Base-by-base conservation (phyloP, 2,888 invertebrate genomes). In the Hipparchia semele region DNA sequence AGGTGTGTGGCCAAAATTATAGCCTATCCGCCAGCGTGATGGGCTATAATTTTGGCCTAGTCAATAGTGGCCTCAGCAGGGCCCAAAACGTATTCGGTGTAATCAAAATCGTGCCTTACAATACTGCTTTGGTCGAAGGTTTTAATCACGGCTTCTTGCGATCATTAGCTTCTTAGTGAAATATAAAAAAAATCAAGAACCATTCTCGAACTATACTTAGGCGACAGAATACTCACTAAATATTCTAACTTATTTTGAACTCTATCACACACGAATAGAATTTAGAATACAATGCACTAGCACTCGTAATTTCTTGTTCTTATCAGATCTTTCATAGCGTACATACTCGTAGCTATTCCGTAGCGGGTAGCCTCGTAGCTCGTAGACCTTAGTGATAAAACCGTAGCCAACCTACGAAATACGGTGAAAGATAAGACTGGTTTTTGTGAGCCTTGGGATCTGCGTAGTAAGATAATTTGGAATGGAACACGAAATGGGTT, bases 321-420 rank as follows among this genome's bases (percentile, higher is more conserved):
- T 74, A 74, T 74, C 74, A 64, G 71, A 74, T 74, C 49, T 59
- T 56, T 68, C 71, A 71, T 71, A 74, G 74, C 74, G 65, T 58
- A 65, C 67, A 23, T 23, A 23, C 23, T 23, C 23, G 53, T 71
- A 67, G 56, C 72, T 13, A 53, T 58, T 58, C 23, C 58, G 58
- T 58, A 58, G 23, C 13, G 58, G 58, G 56, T 58, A 23, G 58
- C 13, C 8, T 39, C 71, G 74, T 71, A 74, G 74, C 71, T 62
- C 74, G 74, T 68, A 73, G 72, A 56, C 46, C 65, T 59, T 73
- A 59, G 69, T 69, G 64, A 69, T 65, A 73, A 70, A 54, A 56
- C 70, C 76, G 74, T 76, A 76, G 74, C 68, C 68, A 45, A 56
- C 70, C 74, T 76, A 76, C 76, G 72, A 76, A 76, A 76, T 76